A percentile compares a stretch with the other conserved stretches of the same genome.
phyloP scores from a whole-genome alignment of 2,797 vertebrate species.

The Denticeps clupeoides region DNA sequence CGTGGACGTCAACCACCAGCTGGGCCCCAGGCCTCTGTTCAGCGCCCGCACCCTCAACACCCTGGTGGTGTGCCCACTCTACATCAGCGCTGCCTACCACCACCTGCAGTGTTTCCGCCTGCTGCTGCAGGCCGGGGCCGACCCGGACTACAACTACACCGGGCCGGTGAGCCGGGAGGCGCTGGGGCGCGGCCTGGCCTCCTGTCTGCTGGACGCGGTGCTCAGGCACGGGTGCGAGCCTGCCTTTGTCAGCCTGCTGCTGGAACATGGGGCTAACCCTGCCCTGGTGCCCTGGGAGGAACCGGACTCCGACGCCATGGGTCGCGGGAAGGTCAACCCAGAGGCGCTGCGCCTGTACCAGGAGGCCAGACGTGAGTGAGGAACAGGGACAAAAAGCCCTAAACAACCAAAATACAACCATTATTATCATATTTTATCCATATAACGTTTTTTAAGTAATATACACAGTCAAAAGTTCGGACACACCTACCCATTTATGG shows the following conservation, averaged over 20 bases:
- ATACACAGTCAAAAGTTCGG: no score
- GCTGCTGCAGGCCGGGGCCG: conserved; percentile 78
- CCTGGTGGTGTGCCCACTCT: conserved; percentile 81
- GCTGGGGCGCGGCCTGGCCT: conserved; percentile 69
- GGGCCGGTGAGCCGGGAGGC: conserved; percentile 70
- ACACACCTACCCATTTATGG: no score
- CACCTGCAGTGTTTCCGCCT: conserved; percentile 79
- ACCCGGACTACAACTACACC: conserved; percentile 85
- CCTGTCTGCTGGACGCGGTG: conserved; percentile 81
- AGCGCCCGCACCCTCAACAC: conserved; percentile 74
- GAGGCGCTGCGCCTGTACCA: conserved; percentile 69
- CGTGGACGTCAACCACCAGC: conserved; percentile 80
- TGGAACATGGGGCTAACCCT: conserved; percentile 81
- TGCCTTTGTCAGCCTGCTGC: conserved; percentile 68
- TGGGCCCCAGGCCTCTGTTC: conserved; percentile 54
- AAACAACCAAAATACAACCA: no score
- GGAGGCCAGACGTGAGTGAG: conserved; percentile 72
- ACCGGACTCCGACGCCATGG: conserved; percentile 49
- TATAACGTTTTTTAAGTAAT: no score
- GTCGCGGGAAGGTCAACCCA: conserved; percentile 70
- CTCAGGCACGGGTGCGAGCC: conserved; percentile 80
- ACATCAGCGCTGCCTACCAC: conserved; percentile 89
- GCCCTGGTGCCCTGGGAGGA: conserved; percentile 70
- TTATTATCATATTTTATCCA: no score
- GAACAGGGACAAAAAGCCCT: no score